phyloP scores from a whole-genome alignment of 2,888 invertebrate species.

The Kryphioiulus occultus region DNA sequence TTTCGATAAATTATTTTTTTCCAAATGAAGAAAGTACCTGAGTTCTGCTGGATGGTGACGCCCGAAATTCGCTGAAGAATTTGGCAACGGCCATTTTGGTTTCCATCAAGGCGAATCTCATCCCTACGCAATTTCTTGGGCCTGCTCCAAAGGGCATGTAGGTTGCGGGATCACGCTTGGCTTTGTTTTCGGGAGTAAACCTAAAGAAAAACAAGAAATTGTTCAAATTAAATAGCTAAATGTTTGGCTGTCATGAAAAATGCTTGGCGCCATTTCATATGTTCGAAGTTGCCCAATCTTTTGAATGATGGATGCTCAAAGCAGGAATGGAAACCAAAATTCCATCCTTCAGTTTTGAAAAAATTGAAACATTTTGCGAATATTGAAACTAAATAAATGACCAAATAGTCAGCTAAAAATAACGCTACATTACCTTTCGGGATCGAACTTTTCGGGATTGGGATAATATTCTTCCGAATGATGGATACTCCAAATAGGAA shows the following conservation, averaged over 20 bases:
- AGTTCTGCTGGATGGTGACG: slow-evolving; percentile 37
- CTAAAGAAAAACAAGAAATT: no score
- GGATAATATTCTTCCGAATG: slow-evolving; percentile 52
- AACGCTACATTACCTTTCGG: slow-evolving; percentile 51
- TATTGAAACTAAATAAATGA: no score
- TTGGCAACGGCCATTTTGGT: slow-evolving; percentile 45
- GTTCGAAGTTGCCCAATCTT: no score
- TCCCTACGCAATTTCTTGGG: slow-evolving; percentile 71
- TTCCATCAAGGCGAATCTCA: slow-evolving; percentile 50
- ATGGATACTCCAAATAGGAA: slow-evolving; percentile 50
- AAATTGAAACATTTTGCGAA: no score
- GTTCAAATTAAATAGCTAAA: no score
- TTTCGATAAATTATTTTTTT: background rate
- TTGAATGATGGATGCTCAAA: slow-evolving; percentile 50
- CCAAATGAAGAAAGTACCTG: background rate
- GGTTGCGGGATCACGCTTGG: slow-evolving; percentile 33
- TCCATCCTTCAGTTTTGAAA: slow-evolving; percentile 43
- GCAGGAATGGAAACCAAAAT: slow-evolving; percentile 43
- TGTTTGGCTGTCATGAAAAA: no score
- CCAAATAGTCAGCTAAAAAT: no score
- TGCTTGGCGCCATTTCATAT: no score
- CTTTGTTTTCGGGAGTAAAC: slow-evolving; percentile 43
- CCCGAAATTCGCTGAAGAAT: slow-evolving; percentile 45
- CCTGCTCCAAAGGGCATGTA: slow-evolving; percentile 69
- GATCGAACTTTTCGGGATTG: slow-evolving; percentile 52